Percentiles rank a stretch among this genome's conserved stretches.
Conservation (phyloP, 2,113 vertebrate species). For the Salvelinus namaycush region DNA sequence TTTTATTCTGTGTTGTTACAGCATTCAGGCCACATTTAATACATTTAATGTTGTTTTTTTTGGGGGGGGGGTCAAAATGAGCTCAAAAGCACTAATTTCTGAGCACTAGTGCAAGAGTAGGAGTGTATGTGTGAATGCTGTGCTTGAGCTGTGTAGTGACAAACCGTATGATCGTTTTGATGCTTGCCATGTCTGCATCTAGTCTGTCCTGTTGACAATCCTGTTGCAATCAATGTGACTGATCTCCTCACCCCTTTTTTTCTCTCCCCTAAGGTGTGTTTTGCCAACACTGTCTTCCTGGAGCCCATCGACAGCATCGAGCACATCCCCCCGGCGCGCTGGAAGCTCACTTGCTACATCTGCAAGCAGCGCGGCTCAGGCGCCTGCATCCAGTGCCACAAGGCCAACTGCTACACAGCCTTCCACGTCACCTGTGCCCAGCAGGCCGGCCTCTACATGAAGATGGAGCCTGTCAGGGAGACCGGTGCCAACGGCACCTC, state of each 20-base stretch:
- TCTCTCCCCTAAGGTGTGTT: conserved; percentile 84
- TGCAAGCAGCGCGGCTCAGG: conserved; percentile 97
- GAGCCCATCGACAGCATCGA: conserved; percentile 99
- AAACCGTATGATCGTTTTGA: neutral
- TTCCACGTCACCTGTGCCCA: conserved; percentile 98
- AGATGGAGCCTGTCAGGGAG: conserved; percentile 98
- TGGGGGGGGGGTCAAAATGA: too few relatives aligned
- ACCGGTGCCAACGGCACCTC: conserved; percentile 95
- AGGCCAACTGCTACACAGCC: conserved; percentile 98
- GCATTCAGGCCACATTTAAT: too few relatives aligned
- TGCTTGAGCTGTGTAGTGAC: neutral
- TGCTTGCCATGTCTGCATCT: neutral
- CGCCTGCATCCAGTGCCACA: conserved; percentile 98
- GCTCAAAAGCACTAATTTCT: too few relatives aligned
- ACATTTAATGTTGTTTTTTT: too few relatives aligned
- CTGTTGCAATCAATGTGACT: neutral
- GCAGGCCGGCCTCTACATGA: conserved; percentile 98
- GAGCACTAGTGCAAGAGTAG: too few relatives aligned
- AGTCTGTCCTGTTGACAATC: too few relatives aligned
- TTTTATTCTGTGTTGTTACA: too few relatives aligned
- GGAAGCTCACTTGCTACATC: conserved; percentile 99
- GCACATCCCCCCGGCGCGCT: conserved; percentile 94
- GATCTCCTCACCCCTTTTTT: neutral
- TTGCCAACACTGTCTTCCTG: conserved; percentile 97
- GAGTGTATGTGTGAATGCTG: neutral